Percentiles rank a stretch among this genome's conserved stretches.
Evolutionary conservation across 2,888 invertebrate species (phyloP).

Genomic region (Drosophila algonquin): DNA sequence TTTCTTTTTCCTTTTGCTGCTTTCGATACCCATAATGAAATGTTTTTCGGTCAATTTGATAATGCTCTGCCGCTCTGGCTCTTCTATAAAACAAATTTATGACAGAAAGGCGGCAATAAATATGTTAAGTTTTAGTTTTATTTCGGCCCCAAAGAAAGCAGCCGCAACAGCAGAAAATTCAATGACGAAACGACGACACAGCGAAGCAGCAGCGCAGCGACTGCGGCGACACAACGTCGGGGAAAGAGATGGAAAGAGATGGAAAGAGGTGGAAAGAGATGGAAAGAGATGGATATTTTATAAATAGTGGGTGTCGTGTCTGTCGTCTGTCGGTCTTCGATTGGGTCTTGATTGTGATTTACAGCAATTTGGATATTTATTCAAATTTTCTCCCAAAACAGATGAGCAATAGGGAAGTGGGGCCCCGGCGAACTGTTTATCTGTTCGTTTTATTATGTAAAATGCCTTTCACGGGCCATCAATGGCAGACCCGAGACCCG

Average conservation of each 20-base stretch:
- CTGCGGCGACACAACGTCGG: conserved; percentile 60
- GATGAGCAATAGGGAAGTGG: conserved; percentile 29
- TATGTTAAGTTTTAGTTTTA: conserved; percentile 59
- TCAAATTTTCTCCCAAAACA: conserved; percentile 59
- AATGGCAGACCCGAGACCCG: conserved; percentile 15
- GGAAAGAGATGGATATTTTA: conserved; percentile 44
- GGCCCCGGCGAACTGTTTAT: conserved; percentile 51
- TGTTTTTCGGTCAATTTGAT: conserved; percentile 78
- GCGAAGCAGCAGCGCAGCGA: conserved; percentile 9
- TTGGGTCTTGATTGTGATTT: conserved; percentile 78
- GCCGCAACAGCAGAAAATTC: conserved; percentile 20
- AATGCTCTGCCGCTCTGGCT: conserved; percentile 48
- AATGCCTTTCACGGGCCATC: conserved; percentile 72
- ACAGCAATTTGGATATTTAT: conserved; percentile 73
- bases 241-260: conserved; percentile 28
- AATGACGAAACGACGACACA: conserved; percentile 37
- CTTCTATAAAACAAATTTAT: conserved; percentile 75
- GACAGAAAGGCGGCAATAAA: conserved; percentile 69
- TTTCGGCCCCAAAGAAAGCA: conserved; percentile 11
- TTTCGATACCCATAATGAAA: conserved; percentile 70
- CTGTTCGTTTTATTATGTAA: conserved; percentile 74
- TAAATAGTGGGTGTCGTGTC: conserved; percentile 78
- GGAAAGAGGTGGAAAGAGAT: too few species aligned
- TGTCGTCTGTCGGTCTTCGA: conserved; percentile 50
- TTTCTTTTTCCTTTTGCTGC: conserved; percentile 48